Evolutionary conservation across 2,797 vertebrate genomes (phyloP).

Genomic region (Amazona finschi): DNA sequence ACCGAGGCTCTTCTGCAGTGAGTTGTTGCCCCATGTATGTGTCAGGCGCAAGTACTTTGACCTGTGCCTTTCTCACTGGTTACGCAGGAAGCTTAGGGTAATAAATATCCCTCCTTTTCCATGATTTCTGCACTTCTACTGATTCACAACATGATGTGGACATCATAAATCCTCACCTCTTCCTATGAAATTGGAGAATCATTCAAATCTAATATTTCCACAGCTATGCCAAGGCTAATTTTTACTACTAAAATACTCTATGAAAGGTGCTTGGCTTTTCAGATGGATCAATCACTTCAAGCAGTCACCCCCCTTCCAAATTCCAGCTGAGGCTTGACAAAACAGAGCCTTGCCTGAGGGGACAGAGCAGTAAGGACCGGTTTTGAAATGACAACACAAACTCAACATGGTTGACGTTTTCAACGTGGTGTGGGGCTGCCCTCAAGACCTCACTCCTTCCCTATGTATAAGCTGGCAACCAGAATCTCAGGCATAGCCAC

Average conservation of each 20-base stretch:
- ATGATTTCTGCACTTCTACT: background rate
- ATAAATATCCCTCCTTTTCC: background rate
- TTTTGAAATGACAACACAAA: background rate
- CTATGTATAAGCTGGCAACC: background rate
- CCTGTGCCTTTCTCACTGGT: background rate
- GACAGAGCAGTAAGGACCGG: background rate
- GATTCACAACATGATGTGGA: background rate
- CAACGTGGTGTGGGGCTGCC: background rate
- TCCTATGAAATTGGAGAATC: background rate
- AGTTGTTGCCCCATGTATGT: background rate
- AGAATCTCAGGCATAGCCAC: background rate
- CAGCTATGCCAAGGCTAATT: background rate
- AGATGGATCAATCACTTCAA: background rate
- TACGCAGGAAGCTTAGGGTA: background rate
- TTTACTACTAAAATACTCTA: background rate
- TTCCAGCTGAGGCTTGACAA: background rate
- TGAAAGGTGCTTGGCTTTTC: background rate
- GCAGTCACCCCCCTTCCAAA: background rate
- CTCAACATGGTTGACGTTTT: background rate
- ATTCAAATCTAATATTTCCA: background rate
- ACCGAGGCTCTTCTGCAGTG: background rate
- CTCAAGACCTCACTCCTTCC: background rate
- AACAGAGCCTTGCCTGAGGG: background rate
- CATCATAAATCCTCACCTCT: background rate
- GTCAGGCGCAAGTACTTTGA: background rate